A percentile compares a stretch with the other conserved stretches of the same genome.
These are phyloP conservation scores for Trimorus sp. DNA, from an alignment of 2,888 invertebrate genomes.

Conservation along the genomic window DNA sequence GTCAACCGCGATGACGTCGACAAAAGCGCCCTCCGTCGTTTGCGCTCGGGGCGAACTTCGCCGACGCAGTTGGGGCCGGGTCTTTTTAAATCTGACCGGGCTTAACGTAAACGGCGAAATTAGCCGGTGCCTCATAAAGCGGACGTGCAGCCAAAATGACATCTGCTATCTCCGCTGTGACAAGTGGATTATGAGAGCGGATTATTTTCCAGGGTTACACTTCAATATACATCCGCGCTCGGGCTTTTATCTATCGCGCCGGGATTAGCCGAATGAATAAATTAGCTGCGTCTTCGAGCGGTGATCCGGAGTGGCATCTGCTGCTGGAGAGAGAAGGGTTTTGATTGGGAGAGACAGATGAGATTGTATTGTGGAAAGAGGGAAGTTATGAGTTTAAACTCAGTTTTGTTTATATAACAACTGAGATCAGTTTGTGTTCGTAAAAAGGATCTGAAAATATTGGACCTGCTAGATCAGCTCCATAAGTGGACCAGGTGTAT, in stretches of 20 bases:
- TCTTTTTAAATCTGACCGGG: slow-evolving; percentile 42
- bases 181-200: slow-evolving; percentile 52
- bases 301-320: slow-evolving; percentile 30
- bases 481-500: no score
- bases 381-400: no score
- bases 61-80: slow-evolving; percentile 8
- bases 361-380: no score
- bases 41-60: background rate
- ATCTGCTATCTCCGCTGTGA: slow-evolving; percentile 53
- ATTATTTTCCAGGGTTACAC: slow-evolving; percentile 58
- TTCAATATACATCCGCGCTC: slow-evolving; percentile 39
- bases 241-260: slow-evolving; percentile 50
- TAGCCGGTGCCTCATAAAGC: slow-evolving; percentile 48
- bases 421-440: no score
- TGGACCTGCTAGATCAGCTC: no score
- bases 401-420: no score
- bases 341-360: no score
- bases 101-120: slow-evolving; percentile 54
- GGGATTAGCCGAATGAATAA: slow-evolving; percentile 50
- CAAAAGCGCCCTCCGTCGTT: slow-evolving; percentile 14
- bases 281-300: slow-evolving; percentile 36
- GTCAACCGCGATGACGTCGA: slow-evolving; percentile 21
- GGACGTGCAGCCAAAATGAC: slow-evolving; percentile 45
- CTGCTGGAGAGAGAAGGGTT: background rate
- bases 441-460: no score